A percentile compares a stretch with the other conserved stretches of the same genome.
phyloP scores from a whole-genome alignment of 2,113 vertebrate species.

The Phylloscopus trochiloides region DNA sequence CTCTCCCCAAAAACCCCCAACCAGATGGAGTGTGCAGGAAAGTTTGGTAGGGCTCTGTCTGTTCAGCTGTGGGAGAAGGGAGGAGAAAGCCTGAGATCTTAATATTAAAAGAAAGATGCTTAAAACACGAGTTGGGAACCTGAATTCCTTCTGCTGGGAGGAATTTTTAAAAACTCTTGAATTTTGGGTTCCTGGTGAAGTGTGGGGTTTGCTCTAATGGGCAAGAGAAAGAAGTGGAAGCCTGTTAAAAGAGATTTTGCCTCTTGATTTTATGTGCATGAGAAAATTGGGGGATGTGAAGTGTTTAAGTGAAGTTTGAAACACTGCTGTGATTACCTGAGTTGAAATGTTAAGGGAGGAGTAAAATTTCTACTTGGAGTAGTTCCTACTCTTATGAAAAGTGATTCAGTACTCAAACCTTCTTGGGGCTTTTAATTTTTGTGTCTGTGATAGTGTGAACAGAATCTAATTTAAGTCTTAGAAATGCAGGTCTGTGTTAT shows the following conservation, averaged over 20 bases:
- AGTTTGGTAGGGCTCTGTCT: neutral
- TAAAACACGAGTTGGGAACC: neutral
- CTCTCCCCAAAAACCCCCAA: rapidly evolving
- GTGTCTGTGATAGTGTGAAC: neutral
- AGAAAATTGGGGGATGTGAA: rapidly evolving
- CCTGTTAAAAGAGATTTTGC: neutral
- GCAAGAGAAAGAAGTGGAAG: neutral
- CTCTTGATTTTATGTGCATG: neutral
- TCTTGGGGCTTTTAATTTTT: neutral
- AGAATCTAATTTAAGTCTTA: neutral
- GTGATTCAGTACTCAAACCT: neutral
- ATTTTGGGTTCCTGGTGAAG: neutral
- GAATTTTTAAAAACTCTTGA: too few relatives aligned
- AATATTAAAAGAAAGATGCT: neutral
- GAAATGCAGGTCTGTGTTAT: neutral
- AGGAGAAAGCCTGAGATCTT: neutral
- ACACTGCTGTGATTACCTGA: neutral
- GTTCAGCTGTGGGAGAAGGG: neutral
- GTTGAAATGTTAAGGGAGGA: neutral
- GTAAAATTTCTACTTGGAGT: neutral
- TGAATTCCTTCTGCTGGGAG: neutral
- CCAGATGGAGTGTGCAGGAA: neutral
- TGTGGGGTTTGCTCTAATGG: neutral
- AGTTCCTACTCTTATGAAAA: neutral
- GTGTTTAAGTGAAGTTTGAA: neutral